Base-by-base conservation (phyloP, 1,140 invertebrate genomes). In the Drosophila yakuba region DNA sequence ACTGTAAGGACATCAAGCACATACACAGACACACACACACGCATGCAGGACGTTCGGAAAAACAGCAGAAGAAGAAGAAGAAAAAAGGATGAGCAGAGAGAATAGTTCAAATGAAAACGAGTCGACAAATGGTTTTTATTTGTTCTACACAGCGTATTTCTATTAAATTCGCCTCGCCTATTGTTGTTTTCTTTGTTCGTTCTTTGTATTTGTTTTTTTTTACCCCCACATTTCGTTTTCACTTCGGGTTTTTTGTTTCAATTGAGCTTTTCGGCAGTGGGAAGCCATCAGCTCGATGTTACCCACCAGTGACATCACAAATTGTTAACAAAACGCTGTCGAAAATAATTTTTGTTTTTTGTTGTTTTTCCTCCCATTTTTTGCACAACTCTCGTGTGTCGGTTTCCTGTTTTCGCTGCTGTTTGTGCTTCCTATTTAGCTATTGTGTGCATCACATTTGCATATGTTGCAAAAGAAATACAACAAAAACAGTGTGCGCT, bases 1-100 rank as follows among this genome's bases (percentile, higher is more conserved):
- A 96, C 95, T 96, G 66, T 41, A 43, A 60, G 56, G 60, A 63
- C 67, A 47, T n/a, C 17, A 1, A 35, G 15, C 44, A 38, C 35
- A 14, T n/a, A 50, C 14, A 38, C 36, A 38, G 12, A 38, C 11
- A 14, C 36, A 39, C 32, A 25, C 44, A 25, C 20, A 20, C 20
- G 20, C 20, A 20, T 20, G 20, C 20, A 20, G 20, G 20, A 20
- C 20, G 20, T 20, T 20, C 20, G 20, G 20, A 20, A 20, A 20
- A 20, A 20, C 20, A 20, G 20, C 20, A 20, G 20, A 20, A 20
- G 20, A 20, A 20, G 20, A 20, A 20, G 20, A 20, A 17, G 17
- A 56, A 4, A 32, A 41, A 17, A 50, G 23, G 28, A 58, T 14
- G 52, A 61, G 51, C 36, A 52, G 48, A 4, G 50, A 59, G 48